Percentiles rank a stretch among this genome's conserved stretches.
Evolutionary conservation across 2,113 vertebrate species (phyloP).

Genomic region (Labeo catla): DNA sequence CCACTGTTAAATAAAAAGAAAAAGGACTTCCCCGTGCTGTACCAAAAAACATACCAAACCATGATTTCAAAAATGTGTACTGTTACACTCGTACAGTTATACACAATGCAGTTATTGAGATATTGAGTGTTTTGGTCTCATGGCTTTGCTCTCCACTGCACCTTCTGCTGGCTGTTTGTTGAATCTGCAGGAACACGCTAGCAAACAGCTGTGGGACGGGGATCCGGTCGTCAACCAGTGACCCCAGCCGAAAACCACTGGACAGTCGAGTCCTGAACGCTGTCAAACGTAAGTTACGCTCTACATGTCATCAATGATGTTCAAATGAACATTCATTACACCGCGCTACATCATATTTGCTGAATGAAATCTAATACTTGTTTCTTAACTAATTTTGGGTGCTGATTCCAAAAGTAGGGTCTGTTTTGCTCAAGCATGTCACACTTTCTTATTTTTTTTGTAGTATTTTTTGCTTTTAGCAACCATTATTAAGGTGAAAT

Average conservation of each 20-base stretch:
- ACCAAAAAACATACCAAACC: too few species aligned
- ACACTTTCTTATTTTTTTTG: neutral
- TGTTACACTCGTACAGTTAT: neutral
- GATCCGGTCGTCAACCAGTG: constrained; percentile 95
- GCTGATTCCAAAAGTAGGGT: neutral
- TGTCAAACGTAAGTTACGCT: constrained; percentile 88
- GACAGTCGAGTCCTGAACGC: constrained; percentile 97
- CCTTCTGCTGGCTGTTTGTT: constrained; percentile 71
- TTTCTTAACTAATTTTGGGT: too few species aligned
- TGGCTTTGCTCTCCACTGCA: constrained; percentile 61
- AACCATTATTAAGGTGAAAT: neutral
- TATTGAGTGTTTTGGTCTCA: neutral
- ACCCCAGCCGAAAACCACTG: constrained; percentile 95
- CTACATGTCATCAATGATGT: neutral
- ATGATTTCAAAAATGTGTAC: neutral
- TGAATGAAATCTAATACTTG: neutral
- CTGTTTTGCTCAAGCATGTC: neutral
- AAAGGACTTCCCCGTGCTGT: too few species aligned
- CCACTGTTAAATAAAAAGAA: neutral
- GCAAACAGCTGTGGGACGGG: constrained; percentile 98
- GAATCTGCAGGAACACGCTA: constrained; percentile 87
- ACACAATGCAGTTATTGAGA: neutral
- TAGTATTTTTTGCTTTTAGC: neutral
- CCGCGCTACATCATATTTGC: neutral
- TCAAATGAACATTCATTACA: neutral